Base-by-base conservation (phyloP, 2,888 invertebrate species). In the Epistrophe eligans region DNA sequence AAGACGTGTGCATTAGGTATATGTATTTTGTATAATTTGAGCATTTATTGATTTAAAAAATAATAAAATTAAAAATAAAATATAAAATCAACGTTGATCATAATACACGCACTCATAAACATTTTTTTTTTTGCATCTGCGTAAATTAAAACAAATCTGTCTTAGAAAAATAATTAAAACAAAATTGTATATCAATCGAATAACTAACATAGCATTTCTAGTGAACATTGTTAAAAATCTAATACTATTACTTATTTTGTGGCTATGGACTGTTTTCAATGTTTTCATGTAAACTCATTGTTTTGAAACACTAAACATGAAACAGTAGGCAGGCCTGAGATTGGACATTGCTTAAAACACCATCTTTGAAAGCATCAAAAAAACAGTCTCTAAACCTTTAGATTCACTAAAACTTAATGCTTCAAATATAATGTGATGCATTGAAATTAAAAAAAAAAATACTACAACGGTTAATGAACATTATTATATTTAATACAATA, bases 261-360 rank as follows among this genome's bases (percentile, higher is more conserved):
- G 28, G 64, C 58, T 62, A 45, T 58, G 52, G 40, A 60, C 74
- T 79, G 79, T 57, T 64, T 60, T 74, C 64, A 60, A 70, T 79
- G 79, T 57, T 64, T 60, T 74, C 64, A 19, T 66, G 72, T 79
- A 35, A 50, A 35, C 19, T 67, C 48, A 48, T 52, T 50, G 45
- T 28, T 35, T 52, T 35, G 67, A 79, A 48, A 74, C 64, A 67
- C 50, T 9, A 64, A 79, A 72, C 80, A 77, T 80, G 80, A 80
- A 73, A 82, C 81, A 70, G 64, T 57, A 52, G 74, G 73, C 70
- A 81, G 85, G 73, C 81, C 81, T 81, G 84, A 85, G 81, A 77
- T 81, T 77, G 19, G 13, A 60, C 24, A 52, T 62, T 32, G 32
- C 32, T 32, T 28, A 57, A 28, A 67, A 64, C n/a, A 81, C 32